A percentile compares a stretch with the other conserved stretches of the same genome.
phyloP scores from a whole-genome alignment of 2,113 vertebrate species.

The Martes martes region DNA sequence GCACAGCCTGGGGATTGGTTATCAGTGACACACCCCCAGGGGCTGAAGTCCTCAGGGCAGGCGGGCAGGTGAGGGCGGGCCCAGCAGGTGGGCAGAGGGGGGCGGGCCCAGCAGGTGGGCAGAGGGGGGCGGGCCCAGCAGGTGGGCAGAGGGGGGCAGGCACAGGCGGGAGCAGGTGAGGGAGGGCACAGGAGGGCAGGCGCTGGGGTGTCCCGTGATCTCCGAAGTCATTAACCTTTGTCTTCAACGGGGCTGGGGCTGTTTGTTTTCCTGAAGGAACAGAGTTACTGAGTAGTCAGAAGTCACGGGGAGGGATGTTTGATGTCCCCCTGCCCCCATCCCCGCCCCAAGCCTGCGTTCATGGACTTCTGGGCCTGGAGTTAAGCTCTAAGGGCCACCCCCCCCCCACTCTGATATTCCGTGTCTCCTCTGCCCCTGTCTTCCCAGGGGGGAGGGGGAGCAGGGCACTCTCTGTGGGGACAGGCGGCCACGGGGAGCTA shows the following conservation, averaged over 20 bases:
- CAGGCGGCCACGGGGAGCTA: neutral
- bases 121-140: no score
- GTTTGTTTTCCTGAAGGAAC: neutral
- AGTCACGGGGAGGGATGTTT: neutral
- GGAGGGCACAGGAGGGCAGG: neutral
- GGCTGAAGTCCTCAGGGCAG: no score
- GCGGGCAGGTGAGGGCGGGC: no score
- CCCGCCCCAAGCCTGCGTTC: neutral
- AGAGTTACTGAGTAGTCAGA: neutral
- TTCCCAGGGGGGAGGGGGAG: neutral
- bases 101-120: no score
- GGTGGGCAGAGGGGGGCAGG: no score
- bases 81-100: no score
- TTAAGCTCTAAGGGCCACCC: neutral
- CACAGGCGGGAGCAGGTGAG: no score
- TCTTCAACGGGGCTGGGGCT: neutral
- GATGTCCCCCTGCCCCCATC: neutral
- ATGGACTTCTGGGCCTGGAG: neutral
- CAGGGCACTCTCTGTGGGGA: neutral
- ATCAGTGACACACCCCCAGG: neutral
- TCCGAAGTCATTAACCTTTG: neutral
- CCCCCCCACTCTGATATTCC: neutral
- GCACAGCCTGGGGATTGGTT: rapidly evolving
- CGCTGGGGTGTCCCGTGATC: neutral
- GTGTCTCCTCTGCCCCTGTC: neutral